A percentile compares a stretch with the other conserved stretches of the same genome.
Evolutionary conservation across 2,113 vertebrate species (phyloP).

Genomic region (Greenwoodochromis staneri): DNA sequence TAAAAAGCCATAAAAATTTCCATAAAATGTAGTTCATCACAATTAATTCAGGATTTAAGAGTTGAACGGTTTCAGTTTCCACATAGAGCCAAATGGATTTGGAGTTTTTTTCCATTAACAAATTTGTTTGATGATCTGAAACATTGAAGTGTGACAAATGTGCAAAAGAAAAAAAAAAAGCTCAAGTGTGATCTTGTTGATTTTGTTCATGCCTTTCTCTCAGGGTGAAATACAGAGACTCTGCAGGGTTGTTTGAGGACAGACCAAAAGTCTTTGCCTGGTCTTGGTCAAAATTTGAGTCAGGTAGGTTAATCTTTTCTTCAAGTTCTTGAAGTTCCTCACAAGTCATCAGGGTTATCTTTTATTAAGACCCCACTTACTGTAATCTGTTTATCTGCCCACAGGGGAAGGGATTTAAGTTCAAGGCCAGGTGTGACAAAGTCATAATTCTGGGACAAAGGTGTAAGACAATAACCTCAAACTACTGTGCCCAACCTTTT

Average conservation of each 20-base stretch:
- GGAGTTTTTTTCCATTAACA: neutral
- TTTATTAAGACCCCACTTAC: constrained; percentile 15
- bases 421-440: neutral
- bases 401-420: constrained; percentile 4
- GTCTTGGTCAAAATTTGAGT: neutral
- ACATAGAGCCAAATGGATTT: neutral
- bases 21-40: neutral
- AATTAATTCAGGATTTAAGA: neutral
- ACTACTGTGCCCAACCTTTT: neutral
- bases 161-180: neutral
- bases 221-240: neutral
- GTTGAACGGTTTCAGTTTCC: neutral
- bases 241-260: neutral
- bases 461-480: neutral
- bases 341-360: constrained; percentile 32
- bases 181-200: neutral
- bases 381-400: constrained; percentile 32
- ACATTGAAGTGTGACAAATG: neutral
- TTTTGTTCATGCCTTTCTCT: neutral
- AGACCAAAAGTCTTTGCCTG: neutral
- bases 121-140: neutral
- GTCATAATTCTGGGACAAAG: neutral
- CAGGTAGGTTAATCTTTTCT: constrained; percentile 9
- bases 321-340: constrained; percentile 1
- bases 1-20: neutral